Evolutionary conservation across 1,140 invertebrate species (phyloP), one percentile per base, ranked within the genome.

Genomic region (Leptinotarsa defecta): DNA sequence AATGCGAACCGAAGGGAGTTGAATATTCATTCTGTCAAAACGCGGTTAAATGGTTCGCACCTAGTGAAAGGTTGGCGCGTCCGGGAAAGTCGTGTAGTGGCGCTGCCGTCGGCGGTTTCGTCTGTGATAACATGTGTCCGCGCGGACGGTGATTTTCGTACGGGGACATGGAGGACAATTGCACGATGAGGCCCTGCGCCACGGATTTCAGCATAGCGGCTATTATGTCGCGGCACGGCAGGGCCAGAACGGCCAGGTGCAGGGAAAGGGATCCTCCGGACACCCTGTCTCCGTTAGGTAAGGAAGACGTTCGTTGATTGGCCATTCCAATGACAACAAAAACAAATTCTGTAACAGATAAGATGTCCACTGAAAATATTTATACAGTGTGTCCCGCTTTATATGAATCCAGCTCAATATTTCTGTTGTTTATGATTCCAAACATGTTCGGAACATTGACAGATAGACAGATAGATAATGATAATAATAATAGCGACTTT

Each of bases 151-250:
- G 76, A 70, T 77, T 76, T 75, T 69, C 73, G 71, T 43, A 43
- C 34, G 34, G 8, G 81, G 79, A 79, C 81, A 85, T 85, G 84
- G 89, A 89, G 81, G 88, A 89, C 81, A 88, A 89, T 77, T 89
- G 88, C 84, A 89, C 89, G 69, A 88, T 88, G 83, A 82, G 88
- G 79, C 91, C 91, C 74, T 92, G 91, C 85, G 92, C 93, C 84
- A 95, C 94, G 43, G 94, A 95, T 87, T 95, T 95, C 88, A 94
- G 93, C 83, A 95, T 95, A 78, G 94, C 93, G 20, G 94, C 94
- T 73, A 95, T 95, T 79, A 95, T 95, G 93, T 92, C 92, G 68
- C 84, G 86, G 57, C 83, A 92, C 73, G 91, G 91, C 76, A 80
- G 89, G 13, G 88, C 83, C 83, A 87, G 83, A 83, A 77, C 86